Percentiles rank a stretch among this genome's conserved stretches.
These are phyloP conservation scores for Cosmia pyralina DNA, from an alignment of 2,888 invertebrate genomes.

Conservation along the genomic window DNA sequence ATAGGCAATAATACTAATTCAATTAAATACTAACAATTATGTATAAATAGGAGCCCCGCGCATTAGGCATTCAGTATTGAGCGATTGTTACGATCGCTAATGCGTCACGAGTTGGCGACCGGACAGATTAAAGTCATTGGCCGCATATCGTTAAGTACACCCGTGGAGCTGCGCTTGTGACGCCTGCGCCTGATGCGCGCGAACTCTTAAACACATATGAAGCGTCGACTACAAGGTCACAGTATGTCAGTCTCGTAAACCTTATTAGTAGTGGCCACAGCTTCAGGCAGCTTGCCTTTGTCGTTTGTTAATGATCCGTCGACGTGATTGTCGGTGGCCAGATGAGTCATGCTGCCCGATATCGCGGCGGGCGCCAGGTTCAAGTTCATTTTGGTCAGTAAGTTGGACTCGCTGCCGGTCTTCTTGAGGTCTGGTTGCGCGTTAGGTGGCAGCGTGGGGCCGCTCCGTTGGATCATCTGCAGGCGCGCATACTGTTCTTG, in stretches of 20 bases:
- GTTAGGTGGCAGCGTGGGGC: slow-evolving; percentile 91
- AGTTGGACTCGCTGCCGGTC: slow-evolving; percentile 96
- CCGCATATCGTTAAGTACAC: neutral
- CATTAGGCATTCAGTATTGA: slow-evolving; percentile 29
- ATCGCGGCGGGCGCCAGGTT: slow-evolving; percentile 89
- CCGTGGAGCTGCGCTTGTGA: neutral
- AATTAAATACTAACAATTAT: slow-evolving; percentile 55
- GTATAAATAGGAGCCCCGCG: slow-evolving; percentile 58
- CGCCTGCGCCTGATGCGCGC: slow-evolving; percentile 38
- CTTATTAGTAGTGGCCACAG: slow-evolving; percentile 92
- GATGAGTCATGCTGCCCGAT: slow-evolving; percentile 85
- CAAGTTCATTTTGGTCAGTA: slow-evolving; percentile 95
- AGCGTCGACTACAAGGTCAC: slow-evolving; percentile 89
- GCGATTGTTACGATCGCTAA: neutral
- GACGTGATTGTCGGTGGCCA: slow-evolving; percentile 72
- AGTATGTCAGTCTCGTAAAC: slow-evolving; percentile 98
- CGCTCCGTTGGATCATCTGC: slow-evolving; percentile 95
- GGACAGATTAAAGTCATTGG: slow-evolving; percentile 4
- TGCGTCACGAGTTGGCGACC: neutral
- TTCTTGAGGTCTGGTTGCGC: slow-evolving; percentile 94
- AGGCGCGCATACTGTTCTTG: slow-evolving; percentile 97
- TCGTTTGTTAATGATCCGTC: slow-evolving; percentile 57
- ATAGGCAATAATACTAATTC: slow-evolving; percentile 45
- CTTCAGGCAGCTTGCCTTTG: slow-evolving; percentile 64
- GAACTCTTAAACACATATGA: slow-evolving; percentile 72